Evolutionary conservation across 2,888 invertebrate genomes (phyloP).

Genomic region (Tetropium fuscum): DNA sequence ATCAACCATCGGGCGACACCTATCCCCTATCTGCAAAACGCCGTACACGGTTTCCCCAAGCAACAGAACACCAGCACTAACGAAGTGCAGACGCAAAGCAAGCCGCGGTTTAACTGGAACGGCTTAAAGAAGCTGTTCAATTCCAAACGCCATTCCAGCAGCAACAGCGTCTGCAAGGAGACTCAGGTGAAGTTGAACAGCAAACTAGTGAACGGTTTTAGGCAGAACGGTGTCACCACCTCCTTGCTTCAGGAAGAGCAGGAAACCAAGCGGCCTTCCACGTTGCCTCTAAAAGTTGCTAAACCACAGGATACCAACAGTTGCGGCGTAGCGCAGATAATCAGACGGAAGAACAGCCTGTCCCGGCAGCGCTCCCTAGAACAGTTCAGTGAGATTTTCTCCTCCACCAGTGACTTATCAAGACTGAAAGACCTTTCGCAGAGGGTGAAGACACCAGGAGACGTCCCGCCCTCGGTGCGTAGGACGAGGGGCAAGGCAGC

Average conservation of each 20-base stretch:
- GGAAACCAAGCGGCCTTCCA: constrained; percentile 63
- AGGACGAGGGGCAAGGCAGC: constrained; percentile 76
- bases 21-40: constrained; percentile 81
- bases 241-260: constrained; percentile 61
- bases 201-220: constrained; percentile 67
- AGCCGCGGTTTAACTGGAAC: constrained; percentile 66
- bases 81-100: constrained; percentile 36
- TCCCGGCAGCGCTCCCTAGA: constrained; percentile 79
- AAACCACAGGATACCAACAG: constrained; percentile 51
- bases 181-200: constrained; percentile 68
- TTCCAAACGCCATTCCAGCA: constrained; percentile 48
- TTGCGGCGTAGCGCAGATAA: constrained; percentile 62
- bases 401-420: constrained; percentile 75
- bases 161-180: constrained; percentile 47
- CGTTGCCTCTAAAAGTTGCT: constrained; percentile 62
- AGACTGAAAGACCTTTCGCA: constrained; percentile 80
- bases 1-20: constrained; percentile 69
- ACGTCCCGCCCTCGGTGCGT: constrained; percentile 82
- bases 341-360: constrained; percentile 61
- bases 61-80: constrained; percentile 63
- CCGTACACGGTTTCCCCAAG: constrained; percentile 70
- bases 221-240: constrained; percentile 67
- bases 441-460: constrained; percentile 85
- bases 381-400: constrained; percentile 81
- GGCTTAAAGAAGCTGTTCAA: constrained; percentile 67